phyloP scores from a whole-genome alignment of 2,113 vertebrate species.

The Nanorana parkeri region DNA sequence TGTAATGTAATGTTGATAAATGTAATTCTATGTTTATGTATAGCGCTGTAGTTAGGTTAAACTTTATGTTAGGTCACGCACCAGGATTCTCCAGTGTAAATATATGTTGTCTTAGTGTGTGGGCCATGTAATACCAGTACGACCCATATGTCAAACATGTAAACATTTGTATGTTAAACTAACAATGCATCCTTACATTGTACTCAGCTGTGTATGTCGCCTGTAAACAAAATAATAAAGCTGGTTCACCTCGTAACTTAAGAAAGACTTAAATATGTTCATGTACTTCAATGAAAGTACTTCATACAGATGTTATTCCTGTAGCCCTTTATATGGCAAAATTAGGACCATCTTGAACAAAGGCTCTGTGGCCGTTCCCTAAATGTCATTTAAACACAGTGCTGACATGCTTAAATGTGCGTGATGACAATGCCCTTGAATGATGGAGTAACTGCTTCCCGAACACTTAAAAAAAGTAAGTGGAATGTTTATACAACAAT shows the following conservation, averaged over 20 bases:
- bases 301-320: neutral
- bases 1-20: neutral
- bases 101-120: constrained; percentile 24
- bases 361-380: constrained; percentile 9
- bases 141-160: constrained; percentile 16
- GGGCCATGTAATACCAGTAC: constrained; percentile 1
- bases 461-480: constrained; percentile 5
- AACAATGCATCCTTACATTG: constrained; percentile 11
- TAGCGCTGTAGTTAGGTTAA: constrained; percentile 24
- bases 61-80: constrained; percentile 30
- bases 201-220: neutral
- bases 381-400: constrained; percentile 39
- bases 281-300: neutral
- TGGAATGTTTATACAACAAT: constrained; percentile 22
- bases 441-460: constrained; percentile 10
- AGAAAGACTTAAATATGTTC: neutral
- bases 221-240: neutral
- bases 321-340: neutral
- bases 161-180: constrained; percentile 23
- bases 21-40: constrained; percentile 21
- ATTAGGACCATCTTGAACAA: constrained; percentile 4
- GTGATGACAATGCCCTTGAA: constrained; percentile 28
- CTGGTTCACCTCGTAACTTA: neutral
- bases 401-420: constrained; percentile 36
- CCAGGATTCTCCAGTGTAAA: constrained; percentile 27